phyloP scores from a whole-genome alignment of 2,113 vertebrate species.

The Cephalopterus ornatus region DNA sequence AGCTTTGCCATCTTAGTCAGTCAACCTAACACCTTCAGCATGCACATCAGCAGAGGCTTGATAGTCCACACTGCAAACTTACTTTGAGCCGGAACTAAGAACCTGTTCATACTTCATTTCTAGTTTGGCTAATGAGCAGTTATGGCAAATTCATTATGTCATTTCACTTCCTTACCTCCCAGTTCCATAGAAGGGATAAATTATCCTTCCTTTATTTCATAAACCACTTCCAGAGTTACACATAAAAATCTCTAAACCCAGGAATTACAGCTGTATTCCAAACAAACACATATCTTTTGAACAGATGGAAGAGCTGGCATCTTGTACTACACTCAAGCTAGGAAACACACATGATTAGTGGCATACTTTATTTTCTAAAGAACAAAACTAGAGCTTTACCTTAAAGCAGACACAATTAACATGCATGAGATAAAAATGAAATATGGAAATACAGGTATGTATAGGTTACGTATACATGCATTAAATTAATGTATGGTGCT shows the following conservation, averaged over 20 bases:
- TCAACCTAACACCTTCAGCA: neutral
- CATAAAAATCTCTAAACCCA: neutral
- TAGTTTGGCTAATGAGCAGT: neutral
- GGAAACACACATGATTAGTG: neutral
- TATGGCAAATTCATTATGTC: neutral
- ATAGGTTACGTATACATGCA: neutral
- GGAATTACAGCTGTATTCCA: neutral
- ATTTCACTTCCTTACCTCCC: neutral
- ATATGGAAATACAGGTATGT: neutral
- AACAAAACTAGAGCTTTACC: neutral
- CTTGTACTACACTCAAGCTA: neutral
- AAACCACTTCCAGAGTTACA: neutral
- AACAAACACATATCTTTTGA: neutral
- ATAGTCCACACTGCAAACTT: neutral
- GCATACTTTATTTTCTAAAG: neutral
- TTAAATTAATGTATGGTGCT: neutral
- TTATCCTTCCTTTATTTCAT: neutral
- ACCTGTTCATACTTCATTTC: neutral
- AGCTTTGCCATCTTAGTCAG: neutral
- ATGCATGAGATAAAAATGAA: neutral
- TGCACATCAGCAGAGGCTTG: neutral
- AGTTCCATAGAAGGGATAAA: neutral
- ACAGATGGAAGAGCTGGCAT: neutral
- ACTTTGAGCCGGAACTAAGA: neutral
- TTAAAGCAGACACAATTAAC: neutral